Conservation (phyloP, 2,113 vertebrate genomes). For the Amphiprion ocellaris region DNA sequence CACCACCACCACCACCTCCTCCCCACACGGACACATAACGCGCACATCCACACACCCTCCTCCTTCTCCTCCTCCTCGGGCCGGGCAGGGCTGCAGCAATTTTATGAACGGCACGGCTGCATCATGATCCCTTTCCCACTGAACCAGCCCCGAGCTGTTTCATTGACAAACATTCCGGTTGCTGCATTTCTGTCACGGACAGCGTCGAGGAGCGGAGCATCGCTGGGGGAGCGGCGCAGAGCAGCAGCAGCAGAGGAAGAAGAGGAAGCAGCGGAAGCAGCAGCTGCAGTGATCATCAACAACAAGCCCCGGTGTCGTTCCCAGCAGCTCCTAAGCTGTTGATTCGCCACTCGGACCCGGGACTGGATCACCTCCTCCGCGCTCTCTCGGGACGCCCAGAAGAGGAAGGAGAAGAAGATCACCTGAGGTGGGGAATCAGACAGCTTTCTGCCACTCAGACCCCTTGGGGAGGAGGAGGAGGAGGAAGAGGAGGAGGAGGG, state of each 20-base stretch:
- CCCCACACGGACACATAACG: background rate
- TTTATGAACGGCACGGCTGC: constrained; percentile 75
- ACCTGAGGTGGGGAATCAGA: constrained; percentile 22
- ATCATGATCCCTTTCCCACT: constrained; percentile 57
- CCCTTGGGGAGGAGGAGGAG: constrained; percentile 13
- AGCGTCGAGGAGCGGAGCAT: constrained; percentile 51
- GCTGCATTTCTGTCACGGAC: constrained; percentile 75
- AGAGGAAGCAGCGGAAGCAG: constrained; percentile 17
- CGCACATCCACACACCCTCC: constrained; percentile 8
- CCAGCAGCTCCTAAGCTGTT: constrained; percentile 64
- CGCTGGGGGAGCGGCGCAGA: constrained; percentile 55
- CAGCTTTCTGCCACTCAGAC: constrained; percentile 36
- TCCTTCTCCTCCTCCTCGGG: constrained; percentile 47
- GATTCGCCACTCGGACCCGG: constrained; percentile 61
- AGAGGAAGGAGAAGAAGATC: background rate
- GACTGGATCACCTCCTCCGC: constrained; percentile 27
- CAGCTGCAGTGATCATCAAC: constrained; percentile 62
- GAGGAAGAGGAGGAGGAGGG: background rate
- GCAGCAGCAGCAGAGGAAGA: constrained; percentile 33
- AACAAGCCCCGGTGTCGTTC: constrained; percentile 30
- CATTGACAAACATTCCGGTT: constrained; percentile 73
- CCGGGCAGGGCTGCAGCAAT: constrained; percentile 80
- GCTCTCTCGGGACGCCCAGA: constrained; percentile 58
- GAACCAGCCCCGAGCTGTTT: constrained; percentile 48
- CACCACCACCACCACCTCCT: too few species aligned